Conservation (phyloP, 2,888 invertebrate genomes). For the Dysmachus trigonus region DNA sequence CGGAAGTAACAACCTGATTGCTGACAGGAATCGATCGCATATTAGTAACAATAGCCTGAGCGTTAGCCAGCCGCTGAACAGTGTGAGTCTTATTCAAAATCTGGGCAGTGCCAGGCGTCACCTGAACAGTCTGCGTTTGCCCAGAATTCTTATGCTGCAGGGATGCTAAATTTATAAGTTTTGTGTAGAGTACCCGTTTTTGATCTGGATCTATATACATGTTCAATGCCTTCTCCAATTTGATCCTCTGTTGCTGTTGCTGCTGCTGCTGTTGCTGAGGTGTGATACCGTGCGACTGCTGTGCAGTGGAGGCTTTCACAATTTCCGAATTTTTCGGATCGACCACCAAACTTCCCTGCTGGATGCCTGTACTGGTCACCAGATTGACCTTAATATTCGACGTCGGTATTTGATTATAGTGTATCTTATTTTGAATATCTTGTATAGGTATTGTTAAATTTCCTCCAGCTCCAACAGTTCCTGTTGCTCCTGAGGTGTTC, state of each 20-base stretch:
- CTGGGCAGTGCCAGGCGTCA: constrained; percentile 33
- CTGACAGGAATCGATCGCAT: constrained; percentile 42
- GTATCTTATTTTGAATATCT: constrained; percentile 60
- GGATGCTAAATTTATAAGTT: constrained; percentile 60
- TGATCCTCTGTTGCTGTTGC: constrained; percentile 51
- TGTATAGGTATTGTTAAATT: constrained; percentile 60
- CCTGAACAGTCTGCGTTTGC: constrained; percentile 48
- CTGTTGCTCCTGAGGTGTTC: constrained; percentile 55
- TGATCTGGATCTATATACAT: constrained; percentile 52
- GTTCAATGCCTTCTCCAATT: constrained; percentile 51
- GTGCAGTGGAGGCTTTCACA: constrained; percentile 48
- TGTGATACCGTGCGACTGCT: constrained; percentile 4
- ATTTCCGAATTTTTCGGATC: constrained; percentile 55
- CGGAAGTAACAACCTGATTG: constrained; percentile 45
- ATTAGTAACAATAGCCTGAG: constrained; percentile 49
- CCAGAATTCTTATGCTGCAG: constrained; percentile 56
- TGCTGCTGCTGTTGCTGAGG: constrained; percentile 47
- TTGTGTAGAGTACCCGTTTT: constrained; percentile 62
- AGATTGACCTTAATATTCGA: constrained; percentile 63
- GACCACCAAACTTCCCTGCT: constrained; percentile 54
- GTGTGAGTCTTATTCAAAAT: constrained; percentile 53
- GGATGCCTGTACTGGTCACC: constrained; percentile 57
- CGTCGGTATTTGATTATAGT: constrained; percentile 60
- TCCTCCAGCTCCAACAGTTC: constrained; percentile 47
- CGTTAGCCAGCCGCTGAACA: constrained; percentile 44